Evolutionary conservation across 1,140 invertebrate genomes (phyloP).

Genomic region (Lucilia cuprina): DNA sequence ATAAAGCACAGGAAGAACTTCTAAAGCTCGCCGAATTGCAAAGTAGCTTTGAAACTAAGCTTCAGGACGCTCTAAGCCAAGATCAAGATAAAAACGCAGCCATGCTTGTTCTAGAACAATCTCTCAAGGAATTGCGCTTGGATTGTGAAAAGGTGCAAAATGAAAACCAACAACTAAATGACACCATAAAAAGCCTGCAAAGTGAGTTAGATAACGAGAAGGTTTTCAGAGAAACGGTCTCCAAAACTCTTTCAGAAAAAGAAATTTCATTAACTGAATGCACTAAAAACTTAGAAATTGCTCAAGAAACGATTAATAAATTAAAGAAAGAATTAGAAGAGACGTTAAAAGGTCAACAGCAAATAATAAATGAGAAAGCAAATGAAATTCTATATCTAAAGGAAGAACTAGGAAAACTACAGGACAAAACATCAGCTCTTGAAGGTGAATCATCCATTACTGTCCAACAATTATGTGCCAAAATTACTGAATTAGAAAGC

Average conservation of each 20-base stretch:
- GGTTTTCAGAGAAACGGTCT: neutral
- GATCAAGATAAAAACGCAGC: neutral
- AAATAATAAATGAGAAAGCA: neutral
- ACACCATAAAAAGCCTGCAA: neutral
- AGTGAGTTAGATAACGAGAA: constrained; percentile 15
- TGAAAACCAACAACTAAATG: constrained; percentile 33
- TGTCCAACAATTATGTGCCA: constrained; percentile 33
- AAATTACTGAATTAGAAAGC: constrained; percentile 26
- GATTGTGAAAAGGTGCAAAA: neutral
- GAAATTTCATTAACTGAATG: neutral
- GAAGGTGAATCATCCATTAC: constrained; percentile 24
- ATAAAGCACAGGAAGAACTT: constrained; percentile 54
- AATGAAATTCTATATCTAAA: constrained; percentile 1
- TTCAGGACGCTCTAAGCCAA: constrained; percentile 69
- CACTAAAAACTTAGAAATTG: neutral
- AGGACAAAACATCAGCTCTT: neutral
- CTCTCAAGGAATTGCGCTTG: constrained; percentile 30
- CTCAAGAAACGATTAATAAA: constrained; percentile 3
- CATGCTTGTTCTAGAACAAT: neutral
- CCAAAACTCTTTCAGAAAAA: neutral
- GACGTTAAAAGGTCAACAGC: neutral
- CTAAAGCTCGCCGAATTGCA: constrained; percentile 57
- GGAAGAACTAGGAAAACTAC: neutral
- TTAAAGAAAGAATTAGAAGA: constrained; percentile 22
- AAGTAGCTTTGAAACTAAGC: constrained; percentile 79